A percentile compares a stretch with the other conserved stretches of the same genome.
These are phyloP conservation scores for Oceanites oceanicus DNA, from an alignment of 2,113 vertebrate genomes.

Conservation along the genomic window DNA sequence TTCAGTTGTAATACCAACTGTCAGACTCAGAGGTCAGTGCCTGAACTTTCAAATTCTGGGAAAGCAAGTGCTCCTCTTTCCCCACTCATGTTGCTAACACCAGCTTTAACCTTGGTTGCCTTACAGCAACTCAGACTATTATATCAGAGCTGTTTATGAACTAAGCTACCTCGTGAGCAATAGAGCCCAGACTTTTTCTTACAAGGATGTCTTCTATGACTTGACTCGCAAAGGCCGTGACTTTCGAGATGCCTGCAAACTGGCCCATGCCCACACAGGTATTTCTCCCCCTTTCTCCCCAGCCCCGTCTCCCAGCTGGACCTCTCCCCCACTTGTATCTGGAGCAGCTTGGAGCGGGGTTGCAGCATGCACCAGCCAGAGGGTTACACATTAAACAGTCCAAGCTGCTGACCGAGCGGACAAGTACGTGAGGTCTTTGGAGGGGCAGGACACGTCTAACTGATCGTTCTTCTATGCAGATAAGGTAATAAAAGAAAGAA, in stretches of 20 bases:
- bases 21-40: slow-evolving; percentile 79
- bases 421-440: neutral
- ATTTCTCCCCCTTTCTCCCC: neutral
- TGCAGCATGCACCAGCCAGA: neutral
- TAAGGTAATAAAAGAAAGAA: slow-evolving; percentile 80
- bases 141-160: slow-evolving; percentile 83
- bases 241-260: slow-evolving; percentile 67
- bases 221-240: slow-evolving; percentile 73
- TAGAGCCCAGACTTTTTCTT: slow-evolving; percentile 66
- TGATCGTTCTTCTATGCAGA: neutral
- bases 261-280: slow-evolving; percentile 82
- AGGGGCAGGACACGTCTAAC: neutral
- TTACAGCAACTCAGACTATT: slow-evolving; percentile 72
- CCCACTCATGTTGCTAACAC: neutral
- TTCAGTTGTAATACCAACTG: slow-evolving; percentile 81
- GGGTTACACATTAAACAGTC: neutral
- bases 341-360: neutral
- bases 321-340: neutral
- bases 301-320: neutral
- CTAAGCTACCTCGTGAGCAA: slow-evolving; percentile 64
- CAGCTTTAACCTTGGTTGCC: neutral
- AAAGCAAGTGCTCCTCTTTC: neutral
- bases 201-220: slow-evolving; percentile 76
- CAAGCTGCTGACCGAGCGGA: fast-evolving
- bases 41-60: neutral